Conservation (phyloP, 2,113 vertebrate genomes). For the Rhea pennata region DNA sequence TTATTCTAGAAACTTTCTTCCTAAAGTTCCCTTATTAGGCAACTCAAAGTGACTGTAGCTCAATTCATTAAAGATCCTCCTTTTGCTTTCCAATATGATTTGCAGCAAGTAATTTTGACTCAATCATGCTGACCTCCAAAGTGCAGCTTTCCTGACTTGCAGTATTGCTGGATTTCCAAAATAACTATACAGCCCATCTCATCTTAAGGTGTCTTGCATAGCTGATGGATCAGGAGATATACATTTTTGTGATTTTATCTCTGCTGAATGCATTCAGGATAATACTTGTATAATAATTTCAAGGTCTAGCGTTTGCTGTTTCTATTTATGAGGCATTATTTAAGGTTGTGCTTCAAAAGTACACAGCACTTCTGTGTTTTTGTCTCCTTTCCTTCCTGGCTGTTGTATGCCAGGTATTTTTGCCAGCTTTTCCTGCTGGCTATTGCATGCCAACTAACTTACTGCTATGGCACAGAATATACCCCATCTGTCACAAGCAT, state of each 20-base stretch:
- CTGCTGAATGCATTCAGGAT: neutral
- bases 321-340: neutral
- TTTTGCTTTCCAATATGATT: neutral
- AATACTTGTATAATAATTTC: neutral
- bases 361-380: neutral
- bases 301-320: neutral
- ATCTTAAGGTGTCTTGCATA: neutral
- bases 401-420: conserved; percentile 32
- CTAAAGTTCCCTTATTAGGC: neutral
- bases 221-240: neutral
- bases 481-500: conserved; percentile 55
- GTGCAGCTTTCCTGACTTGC: neutral
- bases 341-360: conserved; percentile 45
- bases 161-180: neutral
- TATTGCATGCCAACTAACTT: conserved; percentile 22
- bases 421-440: conserved; percentile 42
- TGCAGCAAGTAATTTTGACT: neutral
- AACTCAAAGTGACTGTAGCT: neutral
- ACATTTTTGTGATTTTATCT: neutral
- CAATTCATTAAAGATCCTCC: neutral
- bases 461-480: conserved; percentile 46
- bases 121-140: neutral
- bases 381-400: conserved; percentile 21
- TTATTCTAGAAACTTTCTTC: neutral
- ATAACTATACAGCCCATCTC: rapidly evolving